Base-by-base conservation (phyloP, 2,888 invertebrate genomes). In the Strigamia transsilvanica region DNA sequence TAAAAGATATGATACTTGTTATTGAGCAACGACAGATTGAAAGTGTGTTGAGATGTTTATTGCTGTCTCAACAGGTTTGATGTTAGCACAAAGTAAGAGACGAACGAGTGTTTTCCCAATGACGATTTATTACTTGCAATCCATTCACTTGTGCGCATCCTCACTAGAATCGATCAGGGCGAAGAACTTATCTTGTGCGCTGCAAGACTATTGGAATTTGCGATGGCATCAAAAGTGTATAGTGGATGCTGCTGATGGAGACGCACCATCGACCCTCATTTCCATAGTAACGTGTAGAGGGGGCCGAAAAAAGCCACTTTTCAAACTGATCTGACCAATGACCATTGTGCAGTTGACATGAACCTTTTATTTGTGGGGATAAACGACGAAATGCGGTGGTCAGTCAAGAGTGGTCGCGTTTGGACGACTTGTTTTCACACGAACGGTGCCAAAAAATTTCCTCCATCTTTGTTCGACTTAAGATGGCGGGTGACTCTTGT, bases 121-220 rank as follows among this genome's bases (percentile, higher is more conserved):
- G 51, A 51, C 3, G 51, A 51, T 51, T 51, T 51, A 51, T 51
- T 51, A 51, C 51, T 51, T 51, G 51, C 51, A 6, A 51, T 51
- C 51, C 51, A 51, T 51, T 51, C 51, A 15, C 18, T 51, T 51
- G 15, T 18, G 38, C 38, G 38, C 38, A 38, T 51, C 51, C 51
- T 6, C 10, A 51, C 51, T 51, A 18, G 12, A 51, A 51, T 51
- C 51, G 51, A 51, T 51, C n/a, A 51, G 6, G 18, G 18, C 38
- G 51, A 51, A 18, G 51, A 51, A 51, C 51, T 51, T 51, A 51
- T 51, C 51, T 51, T 18, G n/a, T 51, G 18, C 51, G 38, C 38
- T 51, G 51, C 51, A 51, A 51, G 51, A 51, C 51, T 51, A 51
- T 51, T 51, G 51, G 51, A 51, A 51, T 51, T 51, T 51, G 51